Conservation (phyloP, 2,797 vertebrate species). For the Dicrostonyx torquatus region DNA sequence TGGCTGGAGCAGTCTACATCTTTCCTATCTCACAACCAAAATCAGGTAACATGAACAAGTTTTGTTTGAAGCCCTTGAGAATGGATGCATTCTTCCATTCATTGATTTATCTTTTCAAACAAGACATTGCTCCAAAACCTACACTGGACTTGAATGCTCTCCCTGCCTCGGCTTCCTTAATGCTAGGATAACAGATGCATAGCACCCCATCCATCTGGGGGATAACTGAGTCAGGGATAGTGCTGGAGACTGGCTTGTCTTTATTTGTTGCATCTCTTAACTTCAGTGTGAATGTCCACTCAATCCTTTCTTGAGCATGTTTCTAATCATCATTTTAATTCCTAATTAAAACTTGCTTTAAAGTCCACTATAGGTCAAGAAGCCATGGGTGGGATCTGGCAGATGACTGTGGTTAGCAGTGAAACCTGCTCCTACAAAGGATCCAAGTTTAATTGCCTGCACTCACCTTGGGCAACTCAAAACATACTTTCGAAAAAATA, state of each 20-base stretch:
- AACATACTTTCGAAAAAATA: neutral
- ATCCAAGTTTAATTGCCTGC: neutral
- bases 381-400: neutral
- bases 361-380: neutral
- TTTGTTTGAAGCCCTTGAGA: neutral
- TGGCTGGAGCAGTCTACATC: neutral
- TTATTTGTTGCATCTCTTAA: neutral
- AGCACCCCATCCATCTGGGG: neutral
- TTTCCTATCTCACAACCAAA: neutral
- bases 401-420: neutral
- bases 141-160: neutral
- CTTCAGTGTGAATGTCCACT: neutral
- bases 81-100: neutral
- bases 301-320: neutral
- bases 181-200: neutral
- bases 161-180: neutral
- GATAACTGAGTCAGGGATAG: neutral
- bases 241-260: neutral
- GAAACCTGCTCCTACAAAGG: neutral
- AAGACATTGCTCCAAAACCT: neutral
- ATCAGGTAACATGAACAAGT: neutral
- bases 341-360: neutral
- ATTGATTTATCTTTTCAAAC: neutral
- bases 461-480: neutral
- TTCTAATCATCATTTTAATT: neutral